Evolutionary conservation across 1,140 invertebrate genomes (phyloP).

Genomic region (Uloborus diversus): DNA sequence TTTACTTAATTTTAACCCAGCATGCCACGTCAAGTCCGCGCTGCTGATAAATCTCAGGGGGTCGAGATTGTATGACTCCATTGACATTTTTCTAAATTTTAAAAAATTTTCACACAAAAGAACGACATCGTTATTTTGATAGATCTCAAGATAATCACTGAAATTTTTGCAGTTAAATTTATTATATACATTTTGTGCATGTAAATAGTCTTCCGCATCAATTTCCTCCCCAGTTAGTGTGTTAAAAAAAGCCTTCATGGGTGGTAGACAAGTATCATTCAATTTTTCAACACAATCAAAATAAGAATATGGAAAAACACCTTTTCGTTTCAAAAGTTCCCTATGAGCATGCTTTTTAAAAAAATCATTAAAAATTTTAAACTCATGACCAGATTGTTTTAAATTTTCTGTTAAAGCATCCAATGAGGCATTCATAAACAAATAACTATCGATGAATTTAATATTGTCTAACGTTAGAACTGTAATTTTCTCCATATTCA

Average conservation of each 20-base stretch:
- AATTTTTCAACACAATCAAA: neutral
- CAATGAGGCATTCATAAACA: slow-evolving; percentile 13
- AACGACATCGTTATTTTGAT: neutral
- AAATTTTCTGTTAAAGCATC: no score
- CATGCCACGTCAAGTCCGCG: neutral
- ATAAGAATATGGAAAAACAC: neutral
- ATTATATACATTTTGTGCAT: neutral
- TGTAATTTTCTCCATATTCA: no score
- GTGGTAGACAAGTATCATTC: neutral
- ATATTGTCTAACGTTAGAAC: no score
- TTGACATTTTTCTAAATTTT: neutral
- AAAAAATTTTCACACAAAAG: neutral
- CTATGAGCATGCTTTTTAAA: neutral
- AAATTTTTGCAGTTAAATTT: neutral
- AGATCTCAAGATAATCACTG: neutral
- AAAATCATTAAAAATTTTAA: slow-evolving; percentile 27
- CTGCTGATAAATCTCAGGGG: neutral
- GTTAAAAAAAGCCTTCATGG: neutral
- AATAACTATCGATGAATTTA: slow-evolving; percentile 15
- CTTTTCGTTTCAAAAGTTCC: neutral
- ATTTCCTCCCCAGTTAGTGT: neutral
- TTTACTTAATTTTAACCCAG: neutral
- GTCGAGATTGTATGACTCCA: neutral
- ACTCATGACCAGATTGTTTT: neutral
- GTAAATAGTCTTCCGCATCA: neutral